phyloP scores from a whole-genome alignment of 1,140 invertebrate species.

The Drosophila malerkotliana region DNA sequence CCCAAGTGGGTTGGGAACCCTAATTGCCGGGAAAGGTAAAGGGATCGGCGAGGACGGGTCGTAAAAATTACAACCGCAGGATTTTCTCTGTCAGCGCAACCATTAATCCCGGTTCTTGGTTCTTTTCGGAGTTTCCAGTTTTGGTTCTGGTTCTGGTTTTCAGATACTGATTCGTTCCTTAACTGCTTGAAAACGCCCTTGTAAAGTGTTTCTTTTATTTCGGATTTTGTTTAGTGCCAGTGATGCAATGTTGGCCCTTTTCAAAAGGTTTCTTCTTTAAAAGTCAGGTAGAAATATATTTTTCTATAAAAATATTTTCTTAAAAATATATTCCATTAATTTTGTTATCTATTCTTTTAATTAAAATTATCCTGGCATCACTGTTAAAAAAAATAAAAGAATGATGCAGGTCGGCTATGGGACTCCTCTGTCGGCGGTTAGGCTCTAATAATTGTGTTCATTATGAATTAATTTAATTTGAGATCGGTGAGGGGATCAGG shows the following conservation, averaged over 20 bases:
- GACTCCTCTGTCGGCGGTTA: slow-evolving; percentile 36
- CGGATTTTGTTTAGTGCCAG: slow-evolving; percentile 26
- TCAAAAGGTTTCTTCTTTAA: background rate
- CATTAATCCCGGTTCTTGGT: slow-evolving; percentile 59
- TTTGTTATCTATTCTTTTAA: too few species aligned
- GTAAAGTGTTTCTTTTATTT: slow-evolving; percentile 40
- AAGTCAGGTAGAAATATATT: background rate
- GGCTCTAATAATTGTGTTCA: slow-evolving; percentile 77
- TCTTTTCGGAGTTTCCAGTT: slow-evolving; percentile 20
- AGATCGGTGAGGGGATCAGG: slow-evolving; percentile 32
- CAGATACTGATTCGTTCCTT: slow-evolving; percentile 27
- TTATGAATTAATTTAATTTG: slow-evolving; percentile 81
- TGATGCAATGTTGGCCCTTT: slow-evolving; percentile 28
- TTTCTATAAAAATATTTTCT: background rate
- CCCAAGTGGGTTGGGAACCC: slow-evolving; percentile 56
- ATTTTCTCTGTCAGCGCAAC: slow-evolving; percentile 75
- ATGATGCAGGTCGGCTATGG: slow-evolving; percentile 26
- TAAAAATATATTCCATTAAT: background rate
- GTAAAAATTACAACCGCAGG: slow-evolving; percentile 79
- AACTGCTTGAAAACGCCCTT: slow-evolving; percentile 72
- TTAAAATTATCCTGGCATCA: slow-evolving; percentile 36
- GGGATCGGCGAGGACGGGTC: slow-evolving; percentile 41
- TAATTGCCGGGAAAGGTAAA: slow-evolving; percentile 57
- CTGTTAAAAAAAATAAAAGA: slow-evolving; percentile 10
- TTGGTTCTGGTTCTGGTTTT: slow-evolving; percentile 26